Conservation (phyloP, 2,797 vertebrate species). For the Lepus townsendii region DNA sequence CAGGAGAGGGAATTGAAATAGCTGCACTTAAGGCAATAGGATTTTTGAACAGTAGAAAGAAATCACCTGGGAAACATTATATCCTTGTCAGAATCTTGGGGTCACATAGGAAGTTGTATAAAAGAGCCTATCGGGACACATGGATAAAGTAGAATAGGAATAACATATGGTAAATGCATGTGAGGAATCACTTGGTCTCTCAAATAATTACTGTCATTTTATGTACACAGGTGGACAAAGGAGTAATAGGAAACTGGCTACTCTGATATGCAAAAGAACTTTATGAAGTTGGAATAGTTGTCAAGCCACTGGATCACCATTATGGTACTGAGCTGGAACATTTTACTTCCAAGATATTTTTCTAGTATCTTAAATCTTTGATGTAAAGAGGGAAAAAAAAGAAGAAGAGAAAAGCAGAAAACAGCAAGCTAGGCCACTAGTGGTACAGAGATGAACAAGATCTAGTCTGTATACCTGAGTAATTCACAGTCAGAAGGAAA, state of each 20-base stretch:
- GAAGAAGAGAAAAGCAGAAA: background rate
- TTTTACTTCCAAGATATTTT: slow-evolving; percentile 21
- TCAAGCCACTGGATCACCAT: background rate
- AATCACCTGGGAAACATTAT: slow-evolving; percentile 63
- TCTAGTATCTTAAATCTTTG: background rate
- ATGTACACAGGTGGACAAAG: background rate
- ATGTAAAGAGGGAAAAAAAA: background rate
- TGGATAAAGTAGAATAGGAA: slow-evolving; percentile 57
- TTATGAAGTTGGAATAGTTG: background rate
- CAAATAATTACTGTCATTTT: slow-evolving; percentile 46
- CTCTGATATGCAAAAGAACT: background rate
- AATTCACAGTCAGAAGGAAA: slow-evolving; percentile 1
- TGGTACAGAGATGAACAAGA: background rate
- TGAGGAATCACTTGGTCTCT: background rate
- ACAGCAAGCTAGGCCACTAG: background rate
- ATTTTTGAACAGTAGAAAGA: slow-evolving; percentile 55
- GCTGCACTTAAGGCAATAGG: background rate
- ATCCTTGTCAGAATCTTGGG: slow-evolving; percentile 39
- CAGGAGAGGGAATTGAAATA: background rate
- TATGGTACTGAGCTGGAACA: background rate
- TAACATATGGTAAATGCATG: slow-evolving; percentile 45
- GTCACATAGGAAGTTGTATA: slow-evolving; percentile 59
- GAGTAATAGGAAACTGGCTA: background rate
- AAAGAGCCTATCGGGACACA: background rate
- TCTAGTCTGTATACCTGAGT: background rate